phyloP scores from a whole-genome alignment of 2,888 invertebrate genomes.

The Notodonta dromedarius region DNA sequence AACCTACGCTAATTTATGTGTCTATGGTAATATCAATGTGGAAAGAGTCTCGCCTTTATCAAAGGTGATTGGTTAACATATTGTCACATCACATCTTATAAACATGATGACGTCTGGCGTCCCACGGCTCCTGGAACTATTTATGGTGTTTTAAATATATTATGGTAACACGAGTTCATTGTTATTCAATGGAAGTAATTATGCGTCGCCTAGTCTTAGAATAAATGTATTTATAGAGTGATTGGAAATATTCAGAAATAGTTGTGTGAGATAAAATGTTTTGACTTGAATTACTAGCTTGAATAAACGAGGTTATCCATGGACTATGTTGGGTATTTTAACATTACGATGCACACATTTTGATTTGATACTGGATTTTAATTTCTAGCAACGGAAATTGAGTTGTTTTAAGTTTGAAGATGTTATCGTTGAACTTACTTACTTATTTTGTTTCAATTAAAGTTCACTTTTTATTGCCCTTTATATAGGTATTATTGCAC shows the following conservation, averaged over 20 bases:
- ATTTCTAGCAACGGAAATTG: too few species aligned
- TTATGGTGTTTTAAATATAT: conserved; percentile 23
- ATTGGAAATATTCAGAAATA: neutral
- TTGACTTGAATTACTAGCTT: too few species aligned
- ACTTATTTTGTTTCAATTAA: too few species aligned
- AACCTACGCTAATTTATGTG: neutral
- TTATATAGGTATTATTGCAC: too few species aligned
- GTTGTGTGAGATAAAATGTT: too few species aligned
- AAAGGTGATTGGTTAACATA: conserved; percentile 25
- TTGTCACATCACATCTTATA: conserved; percentile 22
- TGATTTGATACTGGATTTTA: too few species aligned
- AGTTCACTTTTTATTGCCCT: too few species aligned
- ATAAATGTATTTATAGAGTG: neutral
- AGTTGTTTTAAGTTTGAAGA: too few species aligned
- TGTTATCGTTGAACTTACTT: too few species aligned
- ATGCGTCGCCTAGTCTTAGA: neutral
- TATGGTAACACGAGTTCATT: conserved; percentile 31
- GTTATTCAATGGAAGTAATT: conserved; percentile 30
- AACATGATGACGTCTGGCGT: conserved; percentile 22
- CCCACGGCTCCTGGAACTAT: conserved; percentile 21
- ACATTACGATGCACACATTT: too few species aligned
- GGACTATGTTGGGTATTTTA: too few species aligned
- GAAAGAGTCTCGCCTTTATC: conserved; percentile 7
- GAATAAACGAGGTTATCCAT: too few species aligned
- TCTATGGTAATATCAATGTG: neutral